Evolutionary conservation across 1,140 invertebrate species (phyloP), one percentile per base, ranked within the genome.

Genomic region (Drosophila punjabiensis): DNA sequence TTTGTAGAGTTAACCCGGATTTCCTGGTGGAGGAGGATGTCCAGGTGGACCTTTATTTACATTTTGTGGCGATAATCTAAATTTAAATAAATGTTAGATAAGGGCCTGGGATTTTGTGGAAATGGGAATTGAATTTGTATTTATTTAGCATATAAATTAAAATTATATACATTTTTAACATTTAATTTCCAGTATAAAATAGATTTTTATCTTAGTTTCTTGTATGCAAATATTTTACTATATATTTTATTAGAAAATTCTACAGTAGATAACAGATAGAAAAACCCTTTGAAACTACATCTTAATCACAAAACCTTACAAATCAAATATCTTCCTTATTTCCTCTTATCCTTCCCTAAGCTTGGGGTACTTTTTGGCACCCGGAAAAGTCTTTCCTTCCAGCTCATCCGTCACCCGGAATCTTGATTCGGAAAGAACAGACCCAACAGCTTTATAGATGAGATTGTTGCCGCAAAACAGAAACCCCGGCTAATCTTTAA

Each of bases 401-500:
- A 75, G 35, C 41, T 60, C 73, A 77, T 77, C 48, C 63, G 48
- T 68, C 75, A 77, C 70, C 33, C 39, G 3, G 5, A 60, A 61
- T 67, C 75, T 77, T 33, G 48, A 77, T 76, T 20, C 13, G 45
- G 3, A 45, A 24, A 32, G n/a, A 61, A 73, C 45, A 37, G 9
- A 65, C 62, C 73, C 62, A 60, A 67, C 37, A 43, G 65, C 53
- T 43, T 53, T 43, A n/a, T 37, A 77, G 62, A 77, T 77, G 58
- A 76, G 39, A 60, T 53, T 48, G 28, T 39, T 77, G 52, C 75
- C 74, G 6, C 45, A 60, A 60, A 45, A 43, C 62, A 68, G 39
- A 55, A 37, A 37, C 43, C 47, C 28, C 20, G 45, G 43, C 39
- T 56, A 59, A 76, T 76, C 73, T 76, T 64, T 50, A 60, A 56